Base-by-base conservation (phyloP, 2,797 vertebrate species). In the Bovichtus diacanthus region DNA sequence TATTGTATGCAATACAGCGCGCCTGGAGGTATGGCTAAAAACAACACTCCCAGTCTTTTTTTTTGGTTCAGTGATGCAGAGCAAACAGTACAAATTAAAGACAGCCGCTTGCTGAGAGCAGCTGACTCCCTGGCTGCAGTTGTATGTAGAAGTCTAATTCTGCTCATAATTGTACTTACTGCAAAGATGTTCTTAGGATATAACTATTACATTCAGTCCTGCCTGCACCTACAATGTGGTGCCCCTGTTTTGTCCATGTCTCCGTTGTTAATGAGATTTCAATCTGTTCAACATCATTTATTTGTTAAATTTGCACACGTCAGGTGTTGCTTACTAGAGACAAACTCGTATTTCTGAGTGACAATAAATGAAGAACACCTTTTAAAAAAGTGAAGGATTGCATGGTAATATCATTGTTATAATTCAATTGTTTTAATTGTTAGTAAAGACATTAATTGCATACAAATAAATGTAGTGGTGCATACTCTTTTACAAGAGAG, bases 31-130 rank as follows among this genome's bases (percentile, higher is more conserved):
- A 27, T 6, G 0, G 64, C 73, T 44, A 68, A 62, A 79, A 73
- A 43, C 75, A 36, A 68, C n/a, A n/a, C n/a, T 58, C 70, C 51
- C 56, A 7, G 61, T 51, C 55, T 61, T 74, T 70, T 72, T 78
- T 72, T 77, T 75, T 85, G 75, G 72, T 81, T 82, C 74, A 85
- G 39, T 85, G 84, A 82, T 66, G 59, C 76, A 88, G 79, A 73
- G 77, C 67, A 91, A 86, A 85, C 55, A 67, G 34, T 11, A 8
- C 73, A 84, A 74, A 87, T 84, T 74, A 78, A 87, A 84, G 63
- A 80, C 84, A 87, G 76, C 85, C 64, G 9, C 82, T 85, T 49
- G 64, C 74, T 78, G 50, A 46, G 50, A 81, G 74, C 80, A 82
- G 62, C 76, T 81, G 74, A 74, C 50, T 80, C 44, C 15, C 63